Evolutionary conservation across 2,797 vertebrate genomes (phyloP), one percentile per base, ranked within the genome.

Genomic region (Agapornis canus): DNA sequence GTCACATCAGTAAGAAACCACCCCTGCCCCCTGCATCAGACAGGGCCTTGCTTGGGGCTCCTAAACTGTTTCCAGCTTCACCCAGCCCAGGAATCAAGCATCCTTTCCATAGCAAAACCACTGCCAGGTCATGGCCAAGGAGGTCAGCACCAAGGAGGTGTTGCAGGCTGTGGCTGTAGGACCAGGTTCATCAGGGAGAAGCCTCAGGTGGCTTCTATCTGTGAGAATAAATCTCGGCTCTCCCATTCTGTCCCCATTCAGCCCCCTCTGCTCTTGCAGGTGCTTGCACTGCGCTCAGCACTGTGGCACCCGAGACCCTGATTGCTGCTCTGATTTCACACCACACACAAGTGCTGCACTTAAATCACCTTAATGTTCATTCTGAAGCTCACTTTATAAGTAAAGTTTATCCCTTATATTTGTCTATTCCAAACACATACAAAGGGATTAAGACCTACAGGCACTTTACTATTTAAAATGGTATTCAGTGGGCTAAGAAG

Each of bases 1-100:
- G 12, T 19, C 0, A 0, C 56, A 48, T 7, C 17, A 6, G 0
- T 1, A 9, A 18, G 51, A 42, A 42, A 82, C 48, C 35, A 6
- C 47, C 49, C 54, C 68, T 19, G 49, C n/a, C 42, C 45, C 29
- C 75, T 4, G 12, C 22, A 27, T 11, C 5, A 11, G 15, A 13
- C 51, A 0, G 20, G 21, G 63, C 10, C 31, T 73, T 37, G 11
- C 52, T 40, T 8, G 5, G 40, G 43, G 45, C 3, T 92, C 48
- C 52, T 23, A 1, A 80, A 35, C 27, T 20, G 18, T 14, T 59
- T 26, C 43, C 16, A 31, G 45, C n/a, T 35, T 47, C 14, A 15
- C 37, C 31, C 81, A 78, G 31, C 45, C 45, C 69, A 23, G 12
- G 10, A 39, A 37, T 2, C 79, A 18, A 29, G 6, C 37, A n/a